Conservation (phyloP, 2,113 vertebrate genomes). For the Mormyrus lacerda region DNA sequence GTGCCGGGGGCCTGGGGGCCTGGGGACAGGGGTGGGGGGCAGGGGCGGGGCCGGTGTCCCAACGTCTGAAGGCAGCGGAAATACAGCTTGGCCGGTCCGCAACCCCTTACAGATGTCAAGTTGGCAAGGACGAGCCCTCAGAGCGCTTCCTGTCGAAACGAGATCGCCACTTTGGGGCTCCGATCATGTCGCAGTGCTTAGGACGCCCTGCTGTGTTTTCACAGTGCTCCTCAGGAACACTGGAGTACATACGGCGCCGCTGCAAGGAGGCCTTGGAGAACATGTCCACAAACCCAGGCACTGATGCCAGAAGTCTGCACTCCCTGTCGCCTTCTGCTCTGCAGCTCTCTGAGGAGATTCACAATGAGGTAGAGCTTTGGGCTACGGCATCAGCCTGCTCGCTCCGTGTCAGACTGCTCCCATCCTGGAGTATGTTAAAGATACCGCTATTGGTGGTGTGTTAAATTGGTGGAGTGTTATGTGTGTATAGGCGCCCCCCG, state of each 20-base stretch:
- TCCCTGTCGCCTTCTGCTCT: constrained; percentile 67
- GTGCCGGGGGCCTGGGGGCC: constrained; percentile 38
- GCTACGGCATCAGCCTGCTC: neutral
- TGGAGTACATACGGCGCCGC: constrained; percentile 78
- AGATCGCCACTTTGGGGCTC: neutral
- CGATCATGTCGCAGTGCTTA: neutral
- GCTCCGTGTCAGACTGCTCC: neutral
- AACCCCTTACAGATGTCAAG: neutral
- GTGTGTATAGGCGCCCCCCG: neutral
- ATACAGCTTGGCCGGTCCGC: neutral
- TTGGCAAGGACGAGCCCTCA: neutral
- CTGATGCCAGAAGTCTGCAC: constrained; percentile 59
- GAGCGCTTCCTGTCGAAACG: neutral
- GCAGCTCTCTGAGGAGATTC: constrained; percentile 81
- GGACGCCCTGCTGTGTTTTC: neutral
- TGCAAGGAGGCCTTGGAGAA: constrained; percentile 80
- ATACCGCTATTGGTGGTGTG: neutral
- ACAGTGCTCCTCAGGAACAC: constrained; percentile 80
- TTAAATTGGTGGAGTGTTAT: neutral
- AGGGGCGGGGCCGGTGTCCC: neutral
- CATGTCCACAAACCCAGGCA: constrained; percentile 58
- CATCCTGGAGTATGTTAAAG: neutral
- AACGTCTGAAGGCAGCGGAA: neutral
- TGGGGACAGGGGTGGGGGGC: neutral
- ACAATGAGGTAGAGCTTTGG: constrained; percentile 80